These are phyloP conservation scores for Xiphophorus birchmanni DNA, from an alignment of 2,797 vertebrate species.

Conservation along the genomic window DNA sequence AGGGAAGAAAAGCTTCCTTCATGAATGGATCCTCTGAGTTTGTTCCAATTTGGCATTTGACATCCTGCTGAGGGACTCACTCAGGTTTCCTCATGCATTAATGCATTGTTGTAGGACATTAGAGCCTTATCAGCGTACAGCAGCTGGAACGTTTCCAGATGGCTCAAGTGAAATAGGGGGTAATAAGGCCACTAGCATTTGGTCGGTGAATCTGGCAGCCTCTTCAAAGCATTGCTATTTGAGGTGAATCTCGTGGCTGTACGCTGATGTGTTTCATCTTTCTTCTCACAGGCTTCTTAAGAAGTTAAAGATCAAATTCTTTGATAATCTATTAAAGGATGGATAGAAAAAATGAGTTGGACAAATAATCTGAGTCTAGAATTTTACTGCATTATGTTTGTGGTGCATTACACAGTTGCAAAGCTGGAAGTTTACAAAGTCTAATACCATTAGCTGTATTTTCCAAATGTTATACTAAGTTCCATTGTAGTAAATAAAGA, in stretches of 20 bases:
- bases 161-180: constrained; percentile 55
- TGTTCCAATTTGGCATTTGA: constrained; percentile 49
- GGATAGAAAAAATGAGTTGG: constrained; percentile 18
- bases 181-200: constrained; percentile 50
- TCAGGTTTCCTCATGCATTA: constrained; percentile 55
- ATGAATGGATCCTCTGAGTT: constrained; percentile 41
- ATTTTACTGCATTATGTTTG: constrained; percentile 15
- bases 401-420: constrained; percentile 7
- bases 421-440: background rate
- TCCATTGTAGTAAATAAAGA: background rate
- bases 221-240: constrained; percentile 68
- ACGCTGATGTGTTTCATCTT: constrained; percentile 53
- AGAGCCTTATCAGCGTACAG: constrained; percentile 58
- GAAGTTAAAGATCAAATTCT: constrained; percentile 42
- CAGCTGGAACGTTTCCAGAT: constrained; percentile 71
- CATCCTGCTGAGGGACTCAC: constrained; percentile 33
- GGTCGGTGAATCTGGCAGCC: constrained; percentile 62
- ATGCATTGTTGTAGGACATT: constrained; percentile 44
- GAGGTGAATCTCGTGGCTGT: constrained; percentile 38
- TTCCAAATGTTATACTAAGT: background rate
- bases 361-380: constrained; percentile 2
- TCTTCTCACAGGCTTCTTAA: constrained; percentile 41
- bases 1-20: constrained; percentile 20
- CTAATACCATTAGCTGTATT: background rate
- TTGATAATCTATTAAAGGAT: constrained; percentile 46